A percentile compares a stretch with the other conserved stretches of the same genome.
Evolutionary conservation across 2,888 invertebrate genomes (phyloP).

Genomic region (Drosophila percnosoma): DNA sequence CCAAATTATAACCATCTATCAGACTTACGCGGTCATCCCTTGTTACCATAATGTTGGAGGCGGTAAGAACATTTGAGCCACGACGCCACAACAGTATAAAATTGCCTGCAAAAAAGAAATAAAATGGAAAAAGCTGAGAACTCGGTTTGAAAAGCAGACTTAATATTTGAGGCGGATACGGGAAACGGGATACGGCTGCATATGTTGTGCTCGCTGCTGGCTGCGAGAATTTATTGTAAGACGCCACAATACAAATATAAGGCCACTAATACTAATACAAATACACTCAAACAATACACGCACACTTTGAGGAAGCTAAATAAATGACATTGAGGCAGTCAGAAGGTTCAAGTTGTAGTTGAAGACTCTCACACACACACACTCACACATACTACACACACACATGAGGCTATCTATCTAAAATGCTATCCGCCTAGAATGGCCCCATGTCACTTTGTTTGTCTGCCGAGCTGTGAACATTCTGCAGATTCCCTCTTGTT

Average conservation of each 20-base stretch:
- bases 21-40: slow-evolving; percentile 89
- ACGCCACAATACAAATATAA: slow-evolving; percentile 66
- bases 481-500: slow-evolving; percentile 63
- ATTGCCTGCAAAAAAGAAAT: slow-evolving; percentile 85
- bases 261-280: slow-evolving; percentile 42
- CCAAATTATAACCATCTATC: slow-evolving; percentile 89
- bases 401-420: slow-evolving; percentile 45
- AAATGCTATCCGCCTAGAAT: slow-evolving; percentile 39
- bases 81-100: slow-evolving; percentile 89
- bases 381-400: slow-evolving; percentile 14
- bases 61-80: slow-evolving; percentile 90
- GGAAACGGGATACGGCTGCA: slow-evolving; percentile 23
- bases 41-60: slow-evolving; percentile 90
- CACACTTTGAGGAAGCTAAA: slow-evolving; percentile 52
- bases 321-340: slow-evolving; percentile 40
- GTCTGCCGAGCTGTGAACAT: slow-evolving; percentile 65
- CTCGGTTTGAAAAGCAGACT: slow-evolving; percentile 8
- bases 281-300: slow-evolving; percentile 2
- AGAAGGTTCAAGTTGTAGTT: slow-evolving; percentile 34
- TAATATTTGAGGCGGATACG: slow-evolving; percentile 35
- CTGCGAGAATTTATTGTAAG: slow-evolving; percentile 70
- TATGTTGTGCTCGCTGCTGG: slow-evolving; percentile 43
- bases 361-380: slow-evolving; percentile 16
- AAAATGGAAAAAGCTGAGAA: not conserved
- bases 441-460: slow-evolving; percentile 31